Evolutionary conservation across 2,797 vertebrate genomes (phyloP), one percentile per base, ranked within the genome.

Genomic region (Premnoplex brunnescens): DNA sequence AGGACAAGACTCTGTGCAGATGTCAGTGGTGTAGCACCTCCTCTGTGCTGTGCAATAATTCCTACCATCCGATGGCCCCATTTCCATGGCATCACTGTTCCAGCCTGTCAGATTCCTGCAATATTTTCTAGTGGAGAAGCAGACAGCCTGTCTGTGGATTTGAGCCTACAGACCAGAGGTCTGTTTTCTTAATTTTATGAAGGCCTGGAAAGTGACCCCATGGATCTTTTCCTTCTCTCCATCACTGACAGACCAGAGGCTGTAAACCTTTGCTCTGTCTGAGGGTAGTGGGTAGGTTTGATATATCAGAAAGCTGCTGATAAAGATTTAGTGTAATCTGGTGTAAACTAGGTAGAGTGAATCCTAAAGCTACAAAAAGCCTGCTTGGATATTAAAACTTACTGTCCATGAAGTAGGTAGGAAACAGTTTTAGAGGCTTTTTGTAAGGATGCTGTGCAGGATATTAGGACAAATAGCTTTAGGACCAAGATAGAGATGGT

Each of bases 91-190:
- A 2, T 5, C n/a, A 60, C 68, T 64, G 23, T 8, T 85, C 66
- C 83, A 76, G 76, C 18, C 72, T 62, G 37, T 43, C 62, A 41
- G 88, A 86, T 93, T 95, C 89, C 36, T 97, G 83, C 51, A 72
- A 81, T 97, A 67, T 43, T 94, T 93, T 44, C 46, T 54, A 18
- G 54, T 3, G 22, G 43, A 78, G 76, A 75, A 81, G 69, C 73
- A 93, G 87, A 89, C 92, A 94, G 91, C 48, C 60, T 78, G 76
- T 95, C 89, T 37, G 19, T 36, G 82, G 46, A 46, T 72, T 78
- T 75, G 55, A 94, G 91, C 90, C 14, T 41, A 17, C 39, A 63
- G 91, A 86, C 11, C 69, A 89, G 89, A 92, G 82, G 79, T 91
- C 68, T 95, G 7, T 91, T 93, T 94, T 68, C 89, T 81, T 88